Conservation (phyloP, 2,797 vertebrate species). For the Podargus strigoides region DNA sequence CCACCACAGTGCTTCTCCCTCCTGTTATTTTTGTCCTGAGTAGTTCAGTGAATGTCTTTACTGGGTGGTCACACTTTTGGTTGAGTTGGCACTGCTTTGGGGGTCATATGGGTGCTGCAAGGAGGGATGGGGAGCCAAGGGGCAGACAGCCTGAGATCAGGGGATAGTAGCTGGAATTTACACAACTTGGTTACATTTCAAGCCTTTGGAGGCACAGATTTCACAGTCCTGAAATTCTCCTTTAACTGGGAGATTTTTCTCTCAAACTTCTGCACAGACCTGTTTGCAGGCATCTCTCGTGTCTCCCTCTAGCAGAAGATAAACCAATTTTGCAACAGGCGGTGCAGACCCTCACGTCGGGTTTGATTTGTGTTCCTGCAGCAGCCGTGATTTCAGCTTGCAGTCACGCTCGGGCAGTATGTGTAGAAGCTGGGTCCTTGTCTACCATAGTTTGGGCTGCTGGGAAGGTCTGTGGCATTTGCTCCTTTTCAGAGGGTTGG, state of each 20-base stretch:
- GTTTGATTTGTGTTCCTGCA: not conserved
- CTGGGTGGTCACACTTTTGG: rapidly evolving
- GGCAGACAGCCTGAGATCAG: not conserved
- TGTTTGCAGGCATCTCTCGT: rapidly evolving
- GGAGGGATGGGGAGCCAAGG: not conserved
- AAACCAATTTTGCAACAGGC: not conserved
- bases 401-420: not conserved
- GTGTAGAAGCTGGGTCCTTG: not conserved
- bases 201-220: not conserved
- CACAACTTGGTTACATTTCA: not conserved
- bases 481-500: not conserved
- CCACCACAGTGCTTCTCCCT: not conserved
- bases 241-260: not conserved
- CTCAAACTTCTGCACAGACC: not conserved
- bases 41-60: not conserved
- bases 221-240: not conserved
- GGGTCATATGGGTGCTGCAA: not conserved
- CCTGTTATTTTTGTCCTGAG: not conserved
- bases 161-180: not conserved
- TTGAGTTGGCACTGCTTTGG: not conserved
- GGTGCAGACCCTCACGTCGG: rapidly evolving
- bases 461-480: not conserved
- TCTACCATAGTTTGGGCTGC: not conserved
- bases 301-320: not conserved
- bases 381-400: not conserved